Evolutionary conservation across 2,797 vertebrate species (phyloP), one percentile per base, ranked within the genome.

Genomic region (Liasis olivaceus): DNA sequence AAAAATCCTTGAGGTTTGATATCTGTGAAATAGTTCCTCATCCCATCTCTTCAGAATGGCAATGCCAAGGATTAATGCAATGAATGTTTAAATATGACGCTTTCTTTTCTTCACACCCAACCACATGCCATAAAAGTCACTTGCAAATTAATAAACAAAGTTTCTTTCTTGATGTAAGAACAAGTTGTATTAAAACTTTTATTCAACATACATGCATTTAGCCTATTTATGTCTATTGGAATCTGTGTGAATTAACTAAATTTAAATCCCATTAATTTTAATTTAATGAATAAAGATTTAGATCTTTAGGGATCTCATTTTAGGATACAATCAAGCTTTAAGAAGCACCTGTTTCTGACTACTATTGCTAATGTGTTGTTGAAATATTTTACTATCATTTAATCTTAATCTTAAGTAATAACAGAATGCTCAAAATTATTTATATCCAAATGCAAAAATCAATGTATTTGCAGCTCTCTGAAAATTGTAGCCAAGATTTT

Each of bases 21-120:
- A 62, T 59, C 28, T 91, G n/a, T 91, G 24, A 72, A 51, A 47
- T 12, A 87, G 51, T 24, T 4, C 20, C 4, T 81, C 36, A 47
- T 47, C 20, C 20, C 72, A 77, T 81, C 72, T n/a, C 58, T 89
- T 77, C 91, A 88, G 89, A 88, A 63, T 89, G 56, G 47, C n/a
- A 54, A 47, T 28, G 4, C 8, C 54, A 87, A 72, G 56, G 60
- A 36, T 31, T 12, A 85, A 85, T 9, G 36, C 26, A 77, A 36
- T 1, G 26, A n/a, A 87, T n/a, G 36, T 47, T 8, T n/a, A 91
- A 59, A 77, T 54, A 66, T 86, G 24, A 56, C 36, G 60, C 81
- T 31, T 54, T 54, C 4, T 7, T 28, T 87, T 63, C 2, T 54
- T n/a, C 85, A 56, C 13, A 24, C 7, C 28, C n/a, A 26, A 66